These are phyloP conservation scores for Strix uralensis DNA, from an alignment of 2,113 vertebrate genomes.

Conservation along the genomic window DNA sequence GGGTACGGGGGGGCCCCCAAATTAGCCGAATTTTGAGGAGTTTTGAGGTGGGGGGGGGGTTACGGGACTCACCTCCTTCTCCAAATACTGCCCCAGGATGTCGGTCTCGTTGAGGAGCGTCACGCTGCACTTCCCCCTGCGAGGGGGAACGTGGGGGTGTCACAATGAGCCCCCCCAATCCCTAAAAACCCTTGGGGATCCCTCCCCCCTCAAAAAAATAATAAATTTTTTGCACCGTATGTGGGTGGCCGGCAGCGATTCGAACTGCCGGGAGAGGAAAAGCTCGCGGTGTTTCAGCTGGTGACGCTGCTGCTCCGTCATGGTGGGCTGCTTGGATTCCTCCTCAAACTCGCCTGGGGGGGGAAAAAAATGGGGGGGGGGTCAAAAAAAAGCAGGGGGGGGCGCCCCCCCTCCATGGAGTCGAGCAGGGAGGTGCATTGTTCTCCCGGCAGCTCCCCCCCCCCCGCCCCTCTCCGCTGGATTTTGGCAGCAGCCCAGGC, in stretches of 20 bases:
- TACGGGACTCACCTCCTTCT: constrained; percentile 80
- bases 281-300: constrained; percentile 93
- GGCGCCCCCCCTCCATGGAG: background rate
- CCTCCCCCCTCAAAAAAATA: no score
- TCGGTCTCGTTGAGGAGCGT: constrained; percentile 93
- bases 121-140: constrained; percentile 91
- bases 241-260: constrained; percentile 91
- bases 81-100: constrained; percentile 85
- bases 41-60: background rate
- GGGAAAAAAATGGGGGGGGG: no score
- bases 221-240: constrained; percentile 77
- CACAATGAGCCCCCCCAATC: no score
- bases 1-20: no score
- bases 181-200: no score
- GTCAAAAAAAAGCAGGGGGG: background rate
- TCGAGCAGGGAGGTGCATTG: no score
- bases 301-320: constrained; percentile 87
- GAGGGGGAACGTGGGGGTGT: background rate
- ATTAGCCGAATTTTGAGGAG: no score
- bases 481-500: no score
- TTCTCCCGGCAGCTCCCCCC: no score
- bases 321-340: constrained; percentile 88
- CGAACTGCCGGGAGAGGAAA: constrained; percentile 91
- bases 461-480: no score
- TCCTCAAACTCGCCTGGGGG: constrained; percentile 89